A percentile compares a stretch with the other conserved stretches of the same genome.
These are phyloP conservation scores for Cheilosia variabilis DNA, from an alignment of 2,888 invertebrate species.

Conservation along the genomic window DNA sequence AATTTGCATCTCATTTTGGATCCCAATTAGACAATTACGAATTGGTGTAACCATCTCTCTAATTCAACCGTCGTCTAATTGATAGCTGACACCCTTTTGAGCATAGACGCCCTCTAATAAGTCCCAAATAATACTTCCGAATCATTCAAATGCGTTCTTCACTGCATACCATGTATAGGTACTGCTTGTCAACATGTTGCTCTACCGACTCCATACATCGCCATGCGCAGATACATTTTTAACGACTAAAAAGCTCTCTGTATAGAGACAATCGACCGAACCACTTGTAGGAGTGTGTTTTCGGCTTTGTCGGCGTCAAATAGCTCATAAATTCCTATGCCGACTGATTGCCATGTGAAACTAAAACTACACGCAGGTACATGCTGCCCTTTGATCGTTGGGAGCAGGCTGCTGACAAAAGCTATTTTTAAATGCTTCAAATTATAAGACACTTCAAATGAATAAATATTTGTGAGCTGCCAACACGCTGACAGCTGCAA, in stretches of 20 bases:
- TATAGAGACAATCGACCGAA: neutral
- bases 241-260: conserved; percentile 28
- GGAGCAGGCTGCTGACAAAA: neutral
- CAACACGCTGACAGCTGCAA: conserved; percentile 26
- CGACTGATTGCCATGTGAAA: conserved; percentile 25
- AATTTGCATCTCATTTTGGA: too few species aligned
- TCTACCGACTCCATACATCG: too few species aligned
- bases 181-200: conserved; percentile 9
- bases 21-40: too few species aligned
- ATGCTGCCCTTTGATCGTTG: conserved; percentile 17
- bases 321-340: conserved; percentile 1
- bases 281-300: conserved; percentile 42
- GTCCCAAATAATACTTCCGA: too few species aligned
- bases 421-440: conserved; percentile 20
- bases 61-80: too few species aligned
- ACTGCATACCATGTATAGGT: neutral
- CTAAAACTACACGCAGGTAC: neutral
- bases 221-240: conserved; percentile 24
- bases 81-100: too few species aligned
- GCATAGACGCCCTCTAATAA: too few species aligned
- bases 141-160: too few species aligned
- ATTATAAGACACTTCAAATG: conserved; percentile 1
- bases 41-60: too few species aligned
- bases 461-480: conserved; percentile 17
- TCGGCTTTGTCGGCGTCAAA: conserved; percentile 5